These are phyloP conservation scores for Radopholus similis DNA, from an alignment of 1,140 invertebrate species.

Conservation along the genomic window DNA sequence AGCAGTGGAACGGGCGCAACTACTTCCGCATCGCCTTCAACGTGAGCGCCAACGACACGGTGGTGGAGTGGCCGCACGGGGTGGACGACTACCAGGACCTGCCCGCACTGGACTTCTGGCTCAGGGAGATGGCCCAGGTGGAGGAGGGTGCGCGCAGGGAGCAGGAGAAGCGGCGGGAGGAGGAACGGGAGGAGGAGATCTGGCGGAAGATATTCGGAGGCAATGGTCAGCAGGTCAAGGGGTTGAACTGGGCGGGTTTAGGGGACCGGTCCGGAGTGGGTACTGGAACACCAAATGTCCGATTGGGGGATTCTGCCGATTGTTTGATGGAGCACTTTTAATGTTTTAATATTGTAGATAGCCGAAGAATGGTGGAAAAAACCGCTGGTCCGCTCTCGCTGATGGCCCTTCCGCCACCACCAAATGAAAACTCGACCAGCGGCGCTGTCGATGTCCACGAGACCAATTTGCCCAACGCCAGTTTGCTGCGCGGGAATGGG, in stretches of 20 bases:
- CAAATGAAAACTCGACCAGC: too few species aligned
- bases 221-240: neutral
- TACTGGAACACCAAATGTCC: too few species aligned
- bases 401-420: too few species aligned
- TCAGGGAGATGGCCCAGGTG: slow-evolving; percentile 8
- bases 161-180: neutral
- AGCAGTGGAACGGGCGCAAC: slow-evolving; percentile 24
- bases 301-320: too few species aligned
- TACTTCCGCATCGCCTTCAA: slow-evolving; percentile 21
- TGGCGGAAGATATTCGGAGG: neutral
- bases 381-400: too few species aligned
- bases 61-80: slow-evolving; percentile 8
- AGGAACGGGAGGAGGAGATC: neutral
- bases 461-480: too few species aligned
- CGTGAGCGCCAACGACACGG: slow-evolving; percentile 16
- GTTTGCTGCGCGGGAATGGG: too few species aligned
- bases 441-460: too few species aligned
- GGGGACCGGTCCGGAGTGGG: too few species aligned
- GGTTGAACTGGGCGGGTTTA: neutral
- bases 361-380: too few species aligned
- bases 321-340: too few species aligned
- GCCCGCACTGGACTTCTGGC: slow-evolving; percentile 14
- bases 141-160: neutral
- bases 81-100: slow-evolving; percentile 21
- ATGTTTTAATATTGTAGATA: too few species aligned